Conservation (phyloP, 2,888 invertebrate genomes). For the Nemotelus nigrinus region DNA sequence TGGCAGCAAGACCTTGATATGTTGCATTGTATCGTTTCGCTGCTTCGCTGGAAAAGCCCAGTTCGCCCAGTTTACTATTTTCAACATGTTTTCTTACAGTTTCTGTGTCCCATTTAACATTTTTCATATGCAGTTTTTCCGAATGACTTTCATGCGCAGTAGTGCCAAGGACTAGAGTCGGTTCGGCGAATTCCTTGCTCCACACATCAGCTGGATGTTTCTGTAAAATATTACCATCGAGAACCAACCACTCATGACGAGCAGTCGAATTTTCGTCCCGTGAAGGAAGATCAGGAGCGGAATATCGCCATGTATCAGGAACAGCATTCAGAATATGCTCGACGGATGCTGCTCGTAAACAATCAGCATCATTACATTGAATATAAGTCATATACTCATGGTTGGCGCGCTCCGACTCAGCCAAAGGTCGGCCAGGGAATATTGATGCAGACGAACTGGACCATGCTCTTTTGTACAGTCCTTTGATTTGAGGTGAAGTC, state of each 20-base stretch:
- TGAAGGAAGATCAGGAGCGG: slow-evolving; percentile 68
- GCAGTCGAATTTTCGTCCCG: slow-evolving; percentile 68
- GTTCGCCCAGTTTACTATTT: slow-evolving; percentile 68
- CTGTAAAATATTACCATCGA: slow-evolving; percentile 77
- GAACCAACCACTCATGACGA: slow-evolving; percentile 78
- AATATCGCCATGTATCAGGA: slow-evolving; percentile 77
- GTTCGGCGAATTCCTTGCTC: slow-evolving; percentile 67
- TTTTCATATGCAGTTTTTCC: slow-evolving; percentile 69
- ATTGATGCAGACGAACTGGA: slow-evolving; percentile 80
- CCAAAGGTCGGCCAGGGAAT: slow-evolving; percentile 73
- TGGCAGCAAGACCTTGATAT: slow-evolving; percentile 73
- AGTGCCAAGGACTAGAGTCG: slow-evolving; percentile 74
- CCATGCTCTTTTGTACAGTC: slow-evolving; percentile 81
- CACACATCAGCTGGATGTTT: slow-evolving; percentile 75
- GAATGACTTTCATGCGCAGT: slow-evolving; percentile 79
- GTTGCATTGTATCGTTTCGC: slow-evolving; percentile 75
- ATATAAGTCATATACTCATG: slow-evolving; percentile 70
- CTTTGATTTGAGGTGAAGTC: slow-evolving; percentile 70
- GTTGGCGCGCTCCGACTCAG: slow-evolving; percentile 71
- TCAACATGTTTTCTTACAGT: slow-evolving; percentile 73
- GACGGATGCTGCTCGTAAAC: slow-evolving; percentile 68
- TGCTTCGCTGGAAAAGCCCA: slow-evolving; percentile 71
- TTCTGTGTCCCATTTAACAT: slow-evolving; percentile 74
- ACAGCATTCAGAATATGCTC: slow-evolving; percentile 74
- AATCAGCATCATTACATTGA: slow-evolving; percentile 70